Evolutionary conservation across 2,888 invertebrate genomes (phyloP), one percentile per base, ranked within the genome.

Genomic region (Flabesymbios commensalis): DNA sequence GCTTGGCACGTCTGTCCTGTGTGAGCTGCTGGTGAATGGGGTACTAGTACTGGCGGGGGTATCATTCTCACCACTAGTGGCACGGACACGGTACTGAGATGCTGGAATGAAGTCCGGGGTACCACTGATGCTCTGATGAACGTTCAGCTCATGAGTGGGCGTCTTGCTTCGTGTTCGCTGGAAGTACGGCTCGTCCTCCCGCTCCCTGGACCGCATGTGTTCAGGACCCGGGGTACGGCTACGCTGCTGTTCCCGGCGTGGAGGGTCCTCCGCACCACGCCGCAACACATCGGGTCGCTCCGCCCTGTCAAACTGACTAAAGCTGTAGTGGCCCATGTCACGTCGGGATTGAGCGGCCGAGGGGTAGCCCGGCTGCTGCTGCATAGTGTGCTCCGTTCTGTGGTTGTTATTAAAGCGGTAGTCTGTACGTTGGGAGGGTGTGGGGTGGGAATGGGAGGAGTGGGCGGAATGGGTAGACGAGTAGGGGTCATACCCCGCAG

Each of bases 171-270:
- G 70, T 41, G 75, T 76, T 1, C 78, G 74, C 59, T 77, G 51
- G 19, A 51, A 74, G 56, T 72, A 71, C 10, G 65, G 65, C 22
- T 76, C 76, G 53, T 78, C 78, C 1, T 59, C 57, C 14, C 29
- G 22, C 14, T 63, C 64, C 3, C 72, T 63, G 10, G 65, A 64
- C 45, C 78, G 71, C 75, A 80, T 77, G 66, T 79, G 70, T 63
- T 83, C 82, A 1, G 83, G 83, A 17, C 83, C 83, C 2, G 83
- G 83, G 3, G 82, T 82, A 52, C 81, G 73, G 71, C 78, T 78
- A 5, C 67, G 61, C 31, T 36, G 4, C 10, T 52, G 14, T 5
- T 17, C 19, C 33, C 19, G 22, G n/a, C 33, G 53, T 5, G n/a
- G n/a, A n/a, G n/a, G n/a, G n/a, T n/a, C n/a, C n/a, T n/a, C n/a